Evolutionary conservation across 2,888 invertebrate genomes (phyloP), one percentile per base, ranked within the genome.

Genomic region (Altica lythri): DNA sequence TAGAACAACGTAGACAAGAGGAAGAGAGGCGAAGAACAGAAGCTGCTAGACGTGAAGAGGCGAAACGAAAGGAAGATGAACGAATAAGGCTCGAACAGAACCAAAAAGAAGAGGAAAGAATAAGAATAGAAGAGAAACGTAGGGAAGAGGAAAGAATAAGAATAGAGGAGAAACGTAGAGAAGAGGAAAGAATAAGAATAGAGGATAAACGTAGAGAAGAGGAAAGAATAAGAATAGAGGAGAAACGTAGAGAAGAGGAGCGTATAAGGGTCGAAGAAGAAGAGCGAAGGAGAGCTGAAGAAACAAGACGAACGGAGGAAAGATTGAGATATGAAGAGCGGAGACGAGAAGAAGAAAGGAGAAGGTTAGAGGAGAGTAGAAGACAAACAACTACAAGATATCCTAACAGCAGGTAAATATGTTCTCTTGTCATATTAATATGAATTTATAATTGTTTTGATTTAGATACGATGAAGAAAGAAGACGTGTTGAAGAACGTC

Each of bases 321-420:
- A 46, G 51, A 42, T 32, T 30, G 27, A 55, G 47, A 40, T 18
- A 9, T 0, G 46, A 51, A 2, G 48, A 54, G 10, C 42, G 35
- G n/a, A 8, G 38, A 46, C 34, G 29, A 22, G 37, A 34, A 30
- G 53, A 56, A 32, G 42, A 55, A 54, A 43, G 48, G 27, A 25
- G 49, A 43, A 30, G 50, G 37, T 35, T 37, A 13, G 55, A 57
- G 32, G 57, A 59, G 43, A 42, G 50, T 48, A 25, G 40, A 53
- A 40, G 56, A 27, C 22, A 13, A 17, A 19, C 0, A 27, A 16
- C 8, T 12, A 13, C 17, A 13, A 35, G n/a, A 32, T 38, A 14
- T 30, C 30, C 30, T 3, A 13, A 30, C 13, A 30, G 13, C 9
- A 30, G 30, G 27, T 27, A 27, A 27, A 5, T 27, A n/a, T 27